Evolutionary conservation across 2,797 vertebrate genomes (phyloP).

Genomic region (Gymnodraco acuticeps): DNA sequence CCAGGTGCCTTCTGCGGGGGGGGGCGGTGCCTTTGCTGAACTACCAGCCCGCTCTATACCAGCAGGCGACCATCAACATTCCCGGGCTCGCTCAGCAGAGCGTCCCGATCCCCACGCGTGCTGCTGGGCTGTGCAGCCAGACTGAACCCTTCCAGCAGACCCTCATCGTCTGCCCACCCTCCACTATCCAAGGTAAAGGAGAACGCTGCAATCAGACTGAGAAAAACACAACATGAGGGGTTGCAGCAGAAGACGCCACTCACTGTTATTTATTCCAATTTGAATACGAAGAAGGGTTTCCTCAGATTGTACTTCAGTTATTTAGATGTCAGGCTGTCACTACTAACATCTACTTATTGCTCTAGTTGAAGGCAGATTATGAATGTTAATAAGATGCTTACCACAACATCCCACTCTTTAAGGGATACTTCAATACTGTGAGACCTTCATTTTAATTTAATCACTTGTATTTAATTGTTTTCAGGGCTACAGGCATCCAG

Average conservation of each 20-base stretch:
- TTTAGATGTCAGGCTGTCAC: not conserved
- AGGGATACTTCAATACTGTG: no score
- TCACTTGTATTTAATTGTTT: conserved; percentile 27
- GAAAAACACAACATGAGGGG: not conserved
- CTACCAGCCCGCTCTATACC: conserved; percentile 97
- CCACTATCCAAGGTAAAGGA: conserved; percentile 92
- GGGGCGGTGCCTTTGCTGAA: conserved; percentile 95
- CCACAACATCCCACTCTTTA: not conserved
- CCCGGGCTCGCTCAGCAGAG: conserved; percentile 95
- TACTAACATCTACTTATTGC: not conserved
- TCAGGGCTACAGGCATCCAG: conserved; percentile 92
- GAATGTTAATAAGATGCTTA: not conserved
- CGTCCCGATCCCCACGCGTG: conserved; percentile 93
- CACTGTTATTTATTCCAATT: not conserved
- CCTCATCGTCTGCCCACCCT: conserved; percentile 96
- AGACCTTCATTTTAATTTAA: no score
- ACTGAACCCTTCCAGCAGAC: conserved; percentile 98
- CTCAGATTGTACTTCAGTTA: not conserved
- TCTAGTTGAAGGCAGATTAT: not conserved
- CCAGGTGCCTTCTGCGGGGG: conserved; percentile 94
- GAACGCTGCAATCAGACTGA: not conserved
- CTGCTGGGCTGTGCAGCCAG: conserved; percentile 94
- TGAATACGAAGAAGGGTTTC: not conserved
- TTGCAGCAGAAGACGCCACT: not conserved
- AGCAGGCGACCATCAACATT: conserved; percentile 97